Base-by-base conservation (phyloP, 2,113 vertebrate genomes). In the Indicator maculatus region DNA sequence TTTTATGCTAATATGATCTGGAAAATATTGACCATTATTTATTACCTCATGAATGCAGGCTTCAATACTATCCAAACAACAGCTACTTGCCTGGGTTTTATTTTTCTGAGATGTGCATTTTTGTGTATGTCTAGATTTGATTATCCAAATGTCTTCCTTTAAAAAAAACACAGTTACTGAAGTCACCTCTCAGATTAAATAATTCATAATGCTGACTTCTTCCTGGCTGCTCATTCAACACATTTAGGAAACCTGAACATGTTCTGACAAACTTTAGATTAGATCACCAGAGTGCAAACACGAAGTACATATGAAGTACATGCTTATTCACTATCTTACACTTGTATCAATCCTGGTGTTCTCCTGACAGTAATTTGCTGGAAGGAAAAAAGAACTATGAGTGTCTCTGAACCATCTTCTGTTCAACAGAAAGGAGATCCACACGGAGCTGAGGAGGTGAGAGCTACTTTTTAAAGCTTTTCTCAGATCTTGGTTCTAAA, bases 261-360 rank as follows among this genome's bases (percentile, higher is more conserved):
- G 15, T 0, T 1, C 6, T 60, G 9, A 11, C 1, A 1, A 75
- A 67, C 64, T 86, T 31, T 39, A 7, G 15, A 44, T 7, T 52
- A 20, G 5, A 14, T 88, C 17, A 65, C 5, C 27, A 20, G 86
- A 82, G 10, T 30, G 8, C 14, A 33, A 28, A 11, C 12, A 44
- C 10, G 26, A 12, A 28, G 11, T 13, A 63, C 12, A 31, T 39
- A 31, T 3, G 65, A 77, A 53, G 11, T 12, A 56, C 10, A 8
- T 23, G 6, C 28, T 78, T n/a, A 30, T 38, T 75, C 53, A 72
- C 36, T 6, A 26, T 55, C n/a, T 66, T 76, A 66, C 84, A n/a
- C 31, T 59, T 64, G 14, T 31, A 26, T 47, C 50, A 73, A 9
- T 36, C 55, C 16, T 38, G 11, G 6, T 52, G 50, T 52, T 65